Evolutionary conservation across 2,888 invertebrate species (phyloP), one percentile per base, ranked within the genome.

Genomic region (Hemaris fuciformis): DNA sequence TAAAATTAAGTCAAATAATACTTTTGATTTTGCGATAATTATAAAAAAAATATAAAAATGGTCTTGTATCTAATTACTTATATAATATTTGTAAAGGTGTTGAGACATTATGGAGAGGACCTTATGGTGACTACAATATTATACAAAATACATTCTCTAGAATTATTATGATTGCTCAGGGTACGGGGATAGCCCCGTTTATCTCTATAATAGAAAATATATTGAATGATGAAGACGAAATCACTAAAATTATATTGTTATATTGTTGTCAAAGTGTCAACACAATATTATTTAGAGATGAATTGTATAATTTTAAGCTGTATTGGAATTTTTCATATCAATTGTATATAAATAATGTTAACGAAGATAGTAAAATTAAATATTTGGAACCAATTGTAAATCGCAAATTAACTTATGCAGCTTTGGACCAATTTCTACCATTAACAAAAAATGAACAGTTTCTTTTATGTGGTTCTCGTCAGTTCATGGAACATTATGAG

Each of bases 261-360:
- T 95, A 94, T 75, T 95, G 95, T 72, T 95, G 95, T 77, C 83
- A 88, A 68, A 89, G 86, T 67, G 78, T 93, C 58, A 77, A 93
- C 6, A 93, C 93, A 64, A 93, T 96, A 66, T 87, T 95, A 62
- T 92, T 97, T 61, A 93, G 95, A 64, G 83, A 94, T 7, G 91
- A 94, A 65, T 77, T 97, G 13, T 93, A 94, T 70, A 82, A 89
- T 8, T 94, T 94, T 70, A 87, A 88, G 31, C 85, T 89, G 25
- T 95, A 91, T 81, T 97, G 97, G 97, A 97, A 97, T 87, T 97
- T 97, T 79, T 87, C 85, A n/a, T 94, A 94, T 67, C 86, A 89
- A 45, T 87, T 96, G 66, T 95, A 93, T 85, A 70, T 96, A 57
- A 83, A 87, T 69, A 83, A 81, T 34, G 57, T 8, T 43, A 31